Evolutionary conservation across 2,797 vertebrate species (phyloP).

Genomic region (Calcarius lapponicus): DNA sequence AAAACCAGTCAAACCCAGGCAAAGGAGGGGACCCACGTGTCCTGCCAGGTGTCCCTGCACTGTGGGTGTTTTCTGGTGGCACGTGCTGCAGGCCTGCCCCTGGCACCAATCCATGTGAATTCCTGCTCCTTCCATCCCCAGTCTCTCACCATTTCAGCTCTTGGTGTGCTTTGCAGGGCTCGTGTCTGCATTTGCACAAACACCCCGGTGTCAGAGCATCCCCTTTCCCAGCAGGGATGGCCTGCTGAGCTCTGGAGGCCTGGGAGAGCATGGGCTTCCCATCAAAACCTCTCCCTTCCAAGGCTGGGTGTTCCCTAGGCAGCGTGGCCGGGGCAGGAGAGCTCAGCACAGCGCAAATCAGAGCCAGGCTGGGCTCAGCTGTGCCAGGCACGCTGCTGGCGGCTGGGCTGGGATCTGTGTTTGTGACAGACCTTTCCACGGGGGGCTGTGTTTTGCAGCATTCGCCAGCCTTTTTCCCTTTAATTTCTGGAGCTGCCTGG

Average conservation of each 20-base stretch:
- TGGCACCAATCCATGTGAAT: accelerated
- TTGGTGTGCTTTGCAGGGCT: not conserved
- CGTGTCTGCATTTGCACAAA: accelerated
- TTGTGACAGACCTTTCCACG: not conserved
- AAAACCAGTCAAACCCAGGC: accelerated
- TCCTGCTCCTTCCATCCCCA: not conserved
- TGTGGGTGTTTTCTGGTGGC: not conserved
- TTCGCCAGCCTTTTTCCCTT: not conserved
- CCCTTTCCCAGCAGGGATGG: not conserved
- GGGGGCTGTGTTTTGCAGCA: not conserved
- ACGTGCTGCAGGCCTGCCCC: not conserved
- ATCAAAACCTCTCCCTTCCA: accelerated
- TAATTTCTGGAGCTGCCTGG: constrained; percentile 21
- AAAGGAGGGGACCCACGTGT: not conserved
- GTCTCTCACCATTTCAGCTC: not conserved
- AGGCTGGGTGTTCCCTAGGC: not conserved
- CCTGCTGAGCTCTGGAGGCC: not conserved
- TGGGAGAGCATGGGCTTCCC: not conserved
- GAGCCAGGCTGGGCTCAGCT: not conserved
- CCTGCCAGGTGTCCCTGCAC: not conserved
- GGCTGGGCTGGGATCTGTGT: not conserved
- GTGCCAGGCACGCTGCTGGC: not conserved
- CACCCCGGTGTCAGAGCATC: accelerated
- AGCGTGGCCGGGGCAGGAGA: not conserved
- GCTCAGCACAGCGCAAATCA: accelerated